phyloP scores from a whole-genome alignment of 2,888 invertebrate genomes.

The Lycocerus yunnanus region DNA sequence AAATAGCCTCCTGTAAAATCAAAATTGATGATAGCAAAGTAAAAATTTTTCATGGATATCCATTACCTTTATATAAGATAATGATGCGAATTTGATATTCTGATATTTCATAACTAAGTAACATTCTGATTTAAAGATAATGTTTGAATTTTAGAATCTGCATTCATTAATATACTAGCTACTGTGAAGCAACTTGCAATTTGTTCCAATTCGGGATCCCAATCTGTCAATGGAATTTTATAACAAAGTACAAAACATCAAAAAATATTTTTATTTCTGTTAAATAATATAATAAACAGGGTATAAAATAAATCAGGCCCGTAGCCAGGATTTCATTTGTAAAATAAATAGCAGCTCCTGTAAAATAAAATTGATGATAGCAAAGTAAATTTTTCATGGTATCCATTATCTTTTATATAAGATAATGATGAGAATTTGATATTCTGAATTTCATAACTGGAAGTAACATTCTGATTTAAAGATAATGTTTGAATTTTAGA shows the following conservation, averaged over 20 bases:
- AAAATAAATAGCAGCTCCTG: not conserved
- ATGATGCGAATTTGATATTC: accelerated
- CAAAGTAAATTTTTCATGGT: not conserved
- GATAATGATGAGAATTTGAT: accelerated
- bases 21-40: too few species aligned
- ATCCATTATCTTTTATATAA: not conserved
- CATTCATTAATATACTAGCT: not conserved
- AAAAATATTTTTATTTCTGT: too few species aligned
- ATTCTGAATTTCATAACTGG: accelerated
- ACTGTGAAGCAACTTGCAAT: not conserved
- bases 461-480: not conserved
- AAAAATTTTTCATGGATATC: not conserved
- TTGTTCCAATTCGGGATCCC: not conserved
- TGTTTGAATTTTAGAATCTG: not conserved
- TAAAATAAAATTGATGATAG: too few species aligned
- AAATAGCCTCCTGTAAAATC: not conserved
- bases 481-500: not conserved
- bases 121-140: not conserved
- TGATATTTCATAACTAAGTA: accelerated
- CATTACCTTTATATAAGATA: not conserved
- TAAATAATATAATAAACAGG: too few species aligned
- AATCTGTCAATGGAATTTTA: too few species aligned
- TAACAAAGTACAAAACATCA: too few species aligned
- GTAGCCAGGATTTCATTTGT: too few species aligned
- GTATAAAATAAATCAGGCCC: too few species aligned